These are phyloP conservation scores for Cataglyphis livida DNA, from an alignment of 2,888 invertebrate genomes.

Conservation along the genomic window DNA sequence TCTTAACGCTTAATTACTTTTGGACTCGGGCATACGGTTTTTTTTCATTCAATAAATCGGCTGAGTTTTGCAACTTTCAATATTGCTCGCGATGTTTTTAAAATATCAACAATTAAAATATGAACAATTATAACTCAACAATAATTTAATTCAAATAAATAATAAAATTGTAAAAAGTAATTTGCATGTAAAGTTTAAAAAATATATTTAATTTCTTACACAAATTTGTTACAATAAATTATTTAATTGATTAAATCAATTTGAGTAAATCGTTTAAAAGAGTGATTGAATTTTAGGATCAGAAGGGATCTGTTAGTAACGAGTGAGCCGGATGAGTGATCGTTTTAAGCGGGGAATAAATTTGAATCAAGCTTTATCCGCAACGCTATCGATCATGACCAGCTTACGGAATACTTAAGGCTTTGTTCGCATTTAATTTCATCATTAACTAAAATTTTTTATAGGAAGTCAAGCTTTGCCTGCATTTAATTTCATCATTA, in stretches of 20 bases:
- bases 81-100: background rate
- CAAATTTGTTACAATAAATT: constrained; percentile 15
- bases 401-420: constrained; percentile 40
- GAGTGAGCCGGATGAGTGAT: constrained; percentile 36
- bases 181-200: background rate
- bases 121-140: background rate
- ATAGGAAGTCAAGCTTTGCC: background rate
- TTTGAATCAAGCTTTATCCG: constrained; percentile 51
- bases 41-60: constrained; percentile 32
- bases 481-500: constrained; percentile 40
- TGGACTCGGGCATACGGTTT: constrained; percentile 46
- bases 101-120: background rate
- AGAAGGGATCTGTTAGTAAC: constrained; percentile 38
- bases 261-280: constrained; percentile 27
- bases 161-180: background rate
- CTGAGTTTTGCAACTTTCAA: background rate
- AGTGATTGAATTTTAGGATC: constrained; percentile 42
- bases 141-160: background rate
- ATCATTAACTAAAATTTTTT: constrained; percentile 24
- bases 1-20: constrained; percentile 58
- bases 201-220: background rate
- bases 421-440: constrained; percentile 44
- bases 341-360: constrained; percentile 43
- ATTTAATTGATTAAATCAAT: constrained; percentile 31
- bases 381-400: constrained; percentile 46